Evolutionary conservation across 2,888 invertebrate species (phyloP).

Genomic region (Chrysolina oricalcia): DNA sequence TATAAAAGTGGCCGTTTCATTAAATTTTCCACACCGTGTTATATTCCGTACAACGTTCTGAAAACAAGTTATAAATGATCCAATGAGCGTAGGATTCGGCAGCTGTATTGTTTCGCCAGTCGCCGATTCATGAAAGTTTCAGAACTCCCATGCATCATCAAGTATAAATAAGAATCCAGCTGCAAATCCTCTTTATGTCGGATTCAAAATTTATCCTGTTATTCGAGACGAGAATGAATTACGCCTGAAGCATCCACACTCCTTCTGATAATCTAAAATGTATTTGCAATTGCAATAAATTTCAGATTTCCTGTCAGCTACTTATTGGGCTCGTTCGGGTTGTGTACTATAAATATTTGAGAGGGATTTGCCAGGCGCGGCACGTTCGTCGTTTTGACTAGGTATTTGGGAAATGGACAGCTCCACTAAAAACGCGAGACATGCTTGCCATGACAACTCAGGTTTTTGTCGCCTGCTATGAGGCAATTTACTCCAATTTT

Average conservation of each 20-base stretch:
- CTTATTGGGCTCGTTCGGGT: slow-evolving; percentile 56
- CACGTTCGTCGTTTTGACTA: slow-evolving; percentile 65
- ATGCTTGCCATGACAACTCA: slow-evolving; percentile 63
- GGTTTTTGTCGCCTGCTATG: slow-evolving; percentile 50
- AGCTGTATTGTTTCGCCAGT: neutral
- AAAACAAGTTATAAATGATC: neutral
- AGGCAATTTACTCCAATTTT: slow-evolving; percentile 39
- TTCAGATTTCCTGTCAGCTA: slow-evolving; percentile 60
- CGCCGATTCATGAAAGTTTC: neutral
- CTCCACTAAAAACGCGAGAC: slow-evolving; percentile 63
- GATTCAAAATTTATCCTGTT: slow-evolving; percentile 51
- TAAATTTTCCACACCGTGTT: too few species aligned
- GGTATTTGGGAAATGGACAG: slow-evolving; percentile 67
- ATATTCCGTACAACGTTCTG: neutral
- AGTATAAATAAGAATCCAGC: slow-evolving; percentile 37
- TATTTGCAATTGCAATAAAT: slow-evolving; percentile 56
- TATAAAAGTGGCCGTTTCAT: too few species aligned
- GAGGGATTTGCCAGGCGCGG: slow-evolving; percentile 54
- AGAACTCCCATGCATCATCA: neutral
- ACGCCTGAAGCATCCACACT: slow-evolving; percentile 47
- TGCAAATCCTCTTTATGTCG: slow-evolving; percentile 50
- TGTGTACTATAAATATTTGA: slow-evolving; percentile 61
- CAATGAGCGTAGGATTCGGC: neutral
- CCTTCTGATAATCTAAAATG: slow-evolving; percentile 51
- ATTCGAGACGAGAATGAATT: slow-evolving; percentile 49